phyloP scores from a whole-genome alignment of 2,113 vertebrate genomes.

The Megalops atlanticus region DNA sequence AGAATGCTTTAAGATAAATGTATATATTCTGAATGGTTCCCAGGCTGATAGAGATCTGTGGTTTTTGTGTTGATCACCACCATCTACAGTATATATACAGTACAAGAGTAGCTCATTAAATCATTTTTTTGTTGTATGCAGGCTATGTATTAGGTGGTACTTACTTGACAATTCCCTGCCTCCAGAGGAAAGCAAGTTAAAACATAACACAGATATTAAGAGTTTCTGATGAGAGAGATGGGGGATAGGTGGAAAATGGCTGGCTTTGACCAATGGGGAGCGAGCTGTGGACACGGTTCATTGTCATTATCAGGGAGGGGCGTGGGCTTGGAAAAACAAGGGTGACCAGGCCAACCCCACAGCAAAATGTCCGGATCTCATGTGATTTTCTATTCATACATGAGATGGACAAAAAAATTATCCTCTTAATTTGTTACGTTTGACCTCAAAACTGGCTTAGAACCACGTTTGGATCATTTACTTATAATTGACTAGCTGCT shows the following conservation, averaged over 20 bases:
- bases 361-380: not conserved
- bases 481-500: not conserved
- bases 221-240: constrained; percentile 61
- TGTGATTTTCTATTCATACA: not conserved
- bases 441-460: not conserved
- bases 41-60: too few relatives aligned
- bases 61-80: too few relatives aligned
- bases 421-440: not conserved
- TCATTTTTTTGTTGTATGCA: too few relatives aligned
- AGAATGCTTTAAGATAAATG: too few relatives aligned
- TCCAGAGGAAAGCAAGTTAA: constrained; percentile 96
- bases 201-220: constrained; percentile 90
- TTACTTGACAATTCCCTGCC: constrained; percentile 98
- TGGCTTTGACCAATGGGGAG: not conserved
- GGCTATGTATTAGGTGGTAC: constrained; percentile 70
- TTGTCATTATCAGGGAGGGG: not conserved
- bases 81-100: too few relatives aligned
- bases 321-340: not conserved
- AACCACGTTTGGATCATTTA: too few relatives aligned
- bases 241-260: not conserved
- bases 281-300: too few relatives aligned
- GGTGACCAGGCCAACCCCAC: not conserved
- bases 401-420: not conserved
- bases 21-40: too few relatives aligned
- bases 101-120: not conserved